Evolutionary conservation across 2,797 vertebrate genomes (phyloP).

Genomic region (Gymnoscopelus braueri): DNA sequence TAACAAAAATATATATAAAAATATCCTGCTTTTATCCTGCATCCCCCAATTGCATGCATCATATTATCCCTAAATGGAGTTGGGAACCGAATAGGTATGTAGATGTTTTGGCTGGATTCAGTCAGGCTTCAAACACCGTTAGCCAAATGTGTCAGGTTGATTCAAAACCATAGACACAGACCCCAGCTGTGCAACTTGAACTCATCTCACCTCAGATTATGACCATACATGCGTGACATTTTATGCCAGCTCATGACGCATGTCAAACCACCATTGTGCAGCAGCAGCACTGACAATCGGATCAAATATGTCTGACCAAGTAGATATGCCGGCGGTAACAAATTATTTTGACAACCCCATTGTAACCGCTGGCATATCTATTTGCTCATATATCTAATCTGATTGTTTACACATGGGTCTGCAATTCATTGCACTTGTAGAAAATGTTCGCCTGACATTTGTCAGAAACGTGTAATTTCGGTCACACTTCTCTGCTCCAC

Average conservation of each 20-base stretch:
- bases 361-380: no score
- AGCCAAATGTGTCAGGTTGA: conserved; percentile 8
- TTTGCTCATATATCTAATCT: no score
- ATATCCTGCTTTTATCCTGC: no score
- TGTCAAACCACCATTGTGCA: conserved; percentile 25
- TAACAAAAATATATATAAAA: conserved; percentile 2
- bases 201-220: conserved; percentile 48
- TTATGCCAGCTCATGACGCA: conserved; percentile 10
- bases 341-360: no score
- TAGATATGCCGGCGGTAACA: neutral
- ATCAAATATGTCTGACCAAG: conserved; percentile 15
- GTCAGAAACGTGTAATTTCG: no score
- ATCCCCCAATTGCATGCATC: neutral
- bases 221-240: conserved; percentile 25
- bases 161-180: conserved; percentile 39
- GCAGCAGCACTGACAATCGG: conserved; percentile 27
- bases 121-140: conserved; percentile 15
- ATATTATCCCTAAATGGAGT: neutral
- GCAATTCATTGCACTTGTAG: no score
- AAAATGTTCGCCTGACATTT: no score
- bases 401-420: no score
- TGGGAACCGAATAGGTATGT: conserved; percentile 1
- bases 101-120: conserved; percentile 14
- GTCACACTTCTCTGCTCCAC: no score
- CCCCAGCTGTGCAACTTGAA: conserved; percentile 46